Evolutionary conservation across 1,140 invertebrate species (phyloP).

Genomic region (Lycorma delicatula): DNA sequence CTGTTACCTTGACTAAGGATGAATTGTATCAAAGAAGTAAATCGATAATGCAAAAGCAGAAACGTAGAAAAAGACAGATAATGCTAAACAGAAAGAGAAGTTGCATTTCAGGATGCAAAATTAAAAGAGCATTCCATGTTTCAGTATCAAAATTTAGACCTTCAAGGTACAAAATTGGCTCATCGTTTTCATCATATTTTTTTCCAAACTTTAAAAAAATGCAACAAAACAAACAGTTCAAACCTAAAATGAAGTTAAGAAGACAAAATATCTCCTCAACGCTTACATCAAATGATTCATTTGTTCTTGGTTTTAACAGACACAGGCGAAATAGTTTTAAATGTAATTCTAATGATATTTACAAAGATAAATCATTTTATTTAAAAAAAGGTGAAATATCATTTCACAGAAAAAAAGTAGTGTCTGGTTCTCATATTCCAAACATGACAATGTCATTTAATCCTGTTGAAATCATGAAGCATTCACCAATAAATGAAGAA

Average conservation of each 20-base stretch:
- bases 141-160: slow-evolving; percentile 41
- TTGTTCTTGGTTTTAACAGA: neutral
- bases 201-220: neutral
- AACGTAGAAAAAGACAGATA: slow-evolving; percentile 44
- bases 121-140: slow-evolving; percentile 45
- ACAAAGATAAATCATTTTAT: too few species aligned
- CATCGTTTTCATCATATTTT: slow-evolving; percentile 34
- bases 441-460: too few species aligned
- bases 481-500: too few species aligned
- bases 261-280: neutral
- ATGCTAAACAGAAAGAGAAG: slow-evolving; percentile 20
- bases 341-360: too few species aligned
- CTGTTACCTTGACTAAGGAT: slow-evolving; percentile 78
- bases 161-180: slow-evolving; percentile 29
- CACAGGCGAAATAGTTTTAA: neutral
- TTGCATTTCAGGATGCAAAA: slow-evolving; percentile 44
- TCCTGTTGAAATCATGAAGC: too few species aligned
- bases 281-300: neutral
- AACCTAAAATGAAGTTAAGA: neutral
- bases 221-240: too few species aligned
- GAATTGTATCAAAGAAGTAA: slow-evolving; percentile 83
- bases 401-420: too few species aligned
- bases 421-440: too few species aligned
- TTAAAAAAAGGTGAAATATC: too few species aligned
- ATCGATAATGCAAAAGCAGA: slow-evolving; percentile 76